Evolutionary conservation across 2,113 vertebrate species (phyloP).

Genomic region (Upupa epops): DNA sequence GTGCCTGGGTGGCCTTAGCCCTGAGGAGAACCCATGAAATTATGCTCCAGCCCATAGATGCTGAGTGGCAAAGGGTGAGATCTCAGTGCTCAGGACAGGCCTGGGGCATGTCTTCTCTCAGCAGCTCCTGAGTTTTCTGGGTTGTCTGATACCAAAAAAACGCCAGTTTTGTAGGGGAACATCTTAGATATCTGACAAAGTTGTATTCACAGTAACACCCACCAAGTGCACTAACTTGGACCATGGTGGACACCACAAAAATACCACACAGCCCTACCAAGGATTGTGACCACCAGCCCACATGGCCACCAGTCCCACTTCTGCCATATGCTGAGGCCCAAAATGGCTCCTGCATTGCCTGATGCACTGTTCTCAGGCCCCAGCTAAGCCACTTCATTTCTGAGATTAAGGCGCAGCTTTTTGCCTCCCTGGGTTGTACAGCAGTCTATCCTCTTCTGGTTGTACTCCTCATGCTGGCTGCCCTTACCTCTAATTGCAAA

Average conservation of each 20-base stretch:
- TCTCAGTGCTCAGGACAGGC: background rate
- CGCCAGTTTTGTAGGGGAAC: background rate
- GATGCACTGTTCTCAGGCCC: background rate
- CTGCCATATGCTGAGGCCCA: background rate
- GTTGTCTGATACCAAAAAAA: background rate
- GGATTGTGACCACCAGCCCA: fast-evolving
- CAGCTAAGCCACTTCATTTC: background rate
- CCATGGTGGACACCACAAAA: background rate
- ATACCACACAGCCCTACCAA: background rate
- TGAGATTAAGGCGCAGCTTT: background rate
- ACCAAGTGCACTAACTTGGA: background rate
- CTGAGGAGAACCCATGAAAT: background rate
- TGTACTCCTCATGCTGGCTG: background rate
- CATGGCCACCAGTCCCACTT: background rate
- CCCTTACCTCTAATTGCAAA: background rate
- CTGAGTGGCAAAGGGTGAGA: background rate
- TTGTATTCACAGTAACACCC: background rate
- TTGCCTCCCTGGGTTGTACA: background rate
- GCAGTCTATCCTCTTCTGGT: background rate
- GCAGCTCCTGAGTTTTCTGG: background rate
- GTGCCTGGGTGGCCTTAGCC: background rate
- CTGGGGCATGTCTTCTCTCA: background rate
- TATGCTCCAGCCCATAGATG: background rate
- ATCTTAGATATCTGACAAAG: background rate
- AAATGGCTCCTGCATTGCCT: background rate